Conservation (phyloP, 2,113 vertebrate genomes). For the Psilopsiagon aurifrons region DNA sequence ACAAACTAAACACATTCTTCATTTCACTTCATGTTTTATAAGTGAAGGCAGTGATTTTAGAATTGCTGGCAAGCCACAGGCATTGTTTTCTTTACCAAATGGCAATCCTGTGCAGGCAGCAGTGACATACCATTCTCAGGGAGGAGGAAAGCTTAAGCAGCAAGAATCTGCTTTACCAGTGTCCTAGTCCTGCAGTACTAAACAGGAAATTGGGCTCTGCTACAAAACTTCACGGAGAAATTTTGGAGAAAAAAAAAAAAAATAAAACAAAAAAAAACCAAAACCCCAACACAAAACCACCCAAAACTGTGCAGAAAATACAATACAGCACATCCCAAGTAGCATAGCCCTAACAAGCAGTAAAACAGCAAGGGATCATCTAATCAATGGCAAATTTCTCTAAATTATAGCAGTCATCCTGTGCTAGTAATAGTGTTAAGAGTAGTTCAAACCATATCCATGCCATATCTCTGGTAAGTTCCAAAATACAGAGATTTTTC, state of each 20-base stretch:
- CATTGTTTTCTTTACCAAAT: not conserved
- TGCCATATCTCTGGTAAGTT: not conserved
- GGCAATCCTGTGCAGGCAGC: not conserved
- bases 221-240: not conserved
- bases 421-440: not conserved
- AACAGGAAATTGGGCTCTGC: not conserved
- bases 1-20: not conserved
- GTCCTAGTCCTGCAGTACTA: not conserved
- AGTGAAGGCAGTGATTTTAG: not conserved
- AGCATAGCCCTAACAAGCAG: not conserved
- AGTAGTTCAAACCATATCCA: not conserved
- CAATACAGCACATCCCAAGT: not conserved
- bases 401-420: not conserved
- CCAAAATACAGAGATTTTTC: not conserved
- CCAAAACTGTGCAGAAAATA: not conserved
- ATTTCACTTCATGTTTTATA: not conserved
- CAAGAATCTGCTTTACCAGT: not conserved
- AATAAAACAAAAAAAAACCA: not conserved
- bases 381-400: not conserved
- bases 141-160: not conserved
- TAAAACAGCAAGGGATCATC: not conserved
- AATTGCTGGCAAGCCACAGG: not conserved
- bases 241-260: not conserved
- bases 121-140: not conserved
- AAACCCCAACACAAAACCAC: not conserved